Evolutionary conservation across 2,113 vertebrate species (phyloP), one percentile per base, ranked within the genome.

Genomic region (Pardalotus punctatus): DNA sequence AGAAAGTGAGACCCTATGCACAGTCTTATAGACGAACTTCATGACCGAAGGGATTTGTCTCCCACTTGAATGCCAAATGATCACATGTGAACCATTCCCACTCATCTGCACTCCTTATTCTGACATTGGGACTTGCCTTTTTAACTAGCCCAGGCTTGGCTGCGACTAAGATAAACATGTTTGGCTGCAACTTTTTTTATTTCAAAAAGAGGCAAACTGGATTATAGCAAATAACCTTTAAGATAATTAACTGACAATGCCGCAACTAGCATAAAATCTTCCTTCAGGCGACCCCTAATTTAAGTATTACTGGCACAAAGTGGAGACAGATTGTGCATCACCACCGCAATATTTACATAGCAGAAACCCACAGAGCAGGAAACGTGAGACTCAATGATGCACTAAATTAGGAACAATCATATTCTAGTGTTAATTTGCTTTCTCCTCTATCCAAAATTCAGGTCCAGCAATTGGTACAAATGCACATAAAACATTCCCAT

Each of bases 391-490:
- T 99, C 99, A 99, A 98, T 99, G 99, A 99, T 99, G 99, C 99
- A 99, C 98, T 99, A 99, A 99, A 99, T 99, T 99, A 99, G 98
- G 98, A 99, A 99, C 98, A 98, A 99, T 99, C 99, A 98, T 98
- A 98, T 98, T 98, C 98, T 97, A 97, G 98, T 98, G 98, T 98
- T 99, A 99, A 99, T 99, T 99, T 98, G 98, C 98, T 98, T 96
- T 96, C 94, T 94, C 91, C 96, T 97, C 97, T 96, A 94, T 98
- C 97, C 97, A 98, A 98, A 98, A 97, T 97, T 97, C 97, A 96
- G 95, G 96, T 98, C 97, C 97, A 98, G 97, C 98, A 98, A 98
- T 94, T 89, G 96, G 96, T 98, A 96, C 96, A 95, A 96, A 97
- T 82, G 93, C 94, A 95, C 88, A 97, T 89, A 96, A 96, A 97